Evolutionary conservation across 2,797 vertebrate genomes (phyloP).

Genomic region (Poecilia gillii): DNA sequence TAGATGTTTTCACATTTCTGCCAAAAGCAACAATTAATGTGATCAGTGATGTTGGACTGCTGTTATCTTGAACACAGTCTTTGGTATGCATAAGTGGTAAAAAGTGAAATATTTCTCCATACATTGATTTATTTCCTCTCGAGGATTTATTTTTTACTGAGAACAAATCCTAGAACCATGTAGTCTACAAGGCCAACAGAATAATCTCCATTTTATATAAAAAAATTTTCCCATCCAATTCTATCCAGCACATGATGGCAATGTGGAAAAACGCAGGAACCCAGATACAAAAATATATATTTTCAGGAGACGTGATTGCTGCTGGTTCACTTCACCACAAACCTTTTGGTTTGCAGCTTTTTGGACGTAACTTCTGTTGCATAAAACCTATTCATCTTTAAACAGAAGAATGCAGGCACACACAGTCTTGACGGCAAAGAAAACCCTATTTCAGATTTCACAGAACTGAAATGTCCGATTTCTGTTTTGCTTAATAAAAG

Average conservation of each 20-base stretch:
- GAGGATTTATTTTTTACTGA: background rate
- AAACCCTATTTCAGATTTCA: background rate
- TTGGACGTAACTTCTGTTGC: background rate
- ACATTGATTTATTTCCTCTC: no score
- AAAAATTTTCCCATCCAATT: background rate
- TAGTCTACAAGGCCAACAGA: background rate
- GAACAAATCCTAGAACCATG: background rate
- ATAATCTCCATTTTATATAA: background rate
- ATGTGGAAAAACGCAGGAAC: background rate
- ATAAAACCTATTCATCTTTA: background rate
- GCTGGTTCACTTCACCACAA: background rate
- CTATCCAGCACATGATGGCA: background rate
- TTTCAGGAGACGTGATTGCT: background rate
- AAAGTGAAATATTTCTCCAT: no score
- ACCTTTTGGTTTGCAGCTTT: slow-evolving; percentile 1
- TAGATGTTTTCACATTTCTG: no score
- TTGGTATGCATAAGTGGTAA: no score
- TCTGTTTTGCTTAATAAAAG: background rate
- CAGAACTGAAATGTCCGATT: background rate
- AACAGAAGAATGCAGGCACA: background rate
- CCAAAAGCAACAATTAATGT: no score
- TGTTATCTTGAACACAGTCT: no score
- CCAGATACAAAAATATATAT: background rate
- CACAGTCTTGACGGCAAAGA: background rate
- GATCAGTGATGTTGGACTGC: no score